Base-by-base conservation (phyloP, 2,113 vertebrate genomes). In the Colistium nudipinnis region DNA sequence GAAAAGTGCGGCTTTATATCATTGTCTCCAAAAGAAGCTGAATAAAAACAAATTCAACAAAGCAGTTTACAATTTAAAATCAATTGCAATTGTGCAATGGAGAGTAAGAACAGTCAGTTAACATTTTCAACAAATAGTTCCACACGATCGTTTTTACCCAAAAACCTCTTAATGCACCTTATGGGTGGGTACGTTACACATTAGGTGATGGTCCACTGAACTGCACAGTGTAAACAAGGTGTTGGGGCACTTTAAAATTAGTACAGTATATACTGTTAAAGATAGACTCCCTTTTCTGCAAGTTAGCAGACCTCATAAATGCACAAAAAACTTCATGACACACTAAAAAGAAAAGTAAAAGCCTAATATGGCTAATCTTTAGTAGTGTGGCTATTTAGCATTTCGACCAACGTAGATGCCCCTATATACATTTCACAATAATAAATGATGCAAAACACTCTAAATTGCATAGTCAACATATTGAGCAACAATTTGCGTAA, bases 381-480 rank as follows among this genome's bases (percentile, higher is more conserved):
- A n/a, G n/a, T 5, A 44, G 2, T 38, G 24, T 55, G 35, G 38
- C 17, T 6, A 36, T 11, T 53, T 10, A 60, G 27, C 4, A 16
- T 36, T 4, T 6, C 30, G 7, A 49, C 25, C 9, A 0, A 48
- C 38, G 62, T 56, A 30, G 24, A 53, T 48, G 36, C 9, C 28
- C 52, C 19, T 74, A 61, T 31, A 64, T 59, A 30, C 20, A 22
- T 48, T 38, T 33, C 24, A 35, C 25, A 41, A 17, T 47, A 44
- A 72, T 39, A 1, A 19, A 74, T 13, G 7, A 5, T 31, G 14
- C 11, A 53, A 70, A 53, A n/a, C 33, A 27, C 24, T 20, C 51
- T 51, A 3, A 61, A 57, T n/a, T 56, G 41, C 45, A 39, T 8
- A 52, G 39, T 35, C 24, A 79, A 63, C 43, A 57, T 52, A 57